Conservation (phyloP, 2,113 vertebrate genomes). For the Polyodon spathula region DNA sequence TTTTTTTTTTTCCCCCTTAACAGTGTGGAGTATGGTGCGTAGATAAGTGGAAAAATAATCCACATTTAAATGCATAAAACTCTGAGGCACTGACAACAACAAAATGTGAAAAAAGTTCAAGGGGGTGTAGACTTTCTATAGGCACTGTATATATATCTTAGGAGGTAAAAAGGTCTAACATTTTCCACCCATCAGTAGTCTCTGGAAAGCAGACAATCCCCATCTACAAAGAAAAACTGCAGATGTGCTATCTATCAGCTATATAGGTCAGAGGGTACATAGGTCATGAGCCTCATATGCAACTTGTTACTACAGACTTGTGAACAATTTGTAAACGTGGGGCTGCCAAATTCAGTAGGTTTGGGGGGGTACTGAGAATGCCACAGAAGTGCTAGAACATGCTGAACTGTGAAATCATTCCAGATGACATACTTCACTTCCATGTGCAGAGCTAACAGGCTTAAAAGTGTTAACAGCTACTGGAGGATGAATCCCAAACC, state of each 20-base stretch:
- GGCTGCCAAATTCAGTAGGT: constrained; percentile 22
- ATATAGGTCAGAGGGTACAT: constrained; percentile 9
- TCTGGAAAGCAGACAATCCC: no score
- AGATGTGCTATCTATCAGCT: not conserved
- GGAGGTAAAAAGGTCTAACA: no score
- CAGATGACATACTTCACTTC: constrained; percentile 33
- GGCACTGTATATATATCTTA: no score
- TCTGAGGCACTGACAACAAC: no score
- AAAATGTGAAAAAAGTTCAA: no score
- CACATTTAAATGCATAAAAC: no score
- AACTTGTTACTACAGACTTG: constrained; percentile 32
- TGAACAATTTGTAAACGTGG: constrained; percentile 30
- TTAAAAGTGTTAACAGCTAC: constrained; percentile 26
- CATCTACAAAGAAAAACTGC: no score
- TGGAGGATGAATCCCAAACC: not conserved
- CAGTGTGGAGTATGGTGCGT: no score
- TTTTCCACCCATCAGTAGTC: no score
- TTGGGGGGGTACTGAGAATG: constrained; percentile 27
- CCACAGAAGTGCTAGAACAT: constrained; percentile 23
- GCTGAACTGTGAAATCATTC: constrained; percentile 35
- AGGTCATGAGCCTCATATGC: constrained; percentile 23
- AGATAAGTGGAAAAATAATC: no score
- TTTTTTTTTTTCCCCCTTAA: no score
- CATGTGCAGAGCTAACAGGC: constrained; percentile 21
- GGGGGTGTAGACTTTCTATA: no score